Evolutionary conservation across 2,113 vertebrate genomes (phyloP).

Genomic region (Condylura cristata): DNA sequence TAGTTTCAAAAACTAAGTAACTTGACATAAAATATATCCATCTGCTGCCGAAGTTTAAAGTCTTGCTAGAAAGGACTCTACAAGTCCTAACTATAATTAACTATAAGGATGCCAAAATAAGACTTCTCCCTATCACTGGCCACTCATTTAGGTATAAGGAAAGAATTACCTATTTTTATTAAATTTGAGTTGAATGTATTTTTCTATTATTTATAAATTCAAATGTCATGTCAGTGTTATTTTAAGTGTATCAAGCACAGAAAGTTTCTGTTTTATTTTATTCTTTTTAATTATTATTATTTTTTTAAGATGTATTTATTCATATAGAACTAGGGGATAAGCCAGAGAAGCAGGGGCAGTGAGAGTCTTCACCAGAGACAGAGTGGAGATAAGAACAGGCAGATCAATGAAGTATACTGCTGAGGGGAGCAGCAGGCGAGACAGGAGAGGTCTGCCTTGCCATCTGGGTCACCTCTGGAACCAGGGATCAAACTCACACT

Average conservation of each 20-base stretch:
- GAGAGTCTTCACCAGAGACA: too few relatives aligned
- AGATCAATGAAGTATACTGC: too few relatives aligned
- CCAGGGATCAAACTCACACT: too few relatives aligned
- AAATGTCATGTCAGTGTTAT: background rate
- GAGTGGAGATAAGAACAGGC: too few relatives aligned
- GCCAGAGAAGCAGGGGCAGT: too few relatives aligned
- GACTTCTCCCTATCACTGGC: background rate
- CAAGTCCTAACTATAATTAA: background rate
- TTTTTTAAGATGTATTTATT: too few relatives aligned
- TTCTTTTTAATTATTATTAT: too few relatives aligned
- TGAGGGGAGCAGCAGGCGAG: too few relatives aligned
- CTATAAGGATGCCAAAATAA: background rate
- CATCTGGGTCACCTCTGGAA: too few relatives aligned
- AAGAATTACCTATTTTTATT: conserved; percentile 27
- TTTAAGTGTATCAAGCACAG: background rate
- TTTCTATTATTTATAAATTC: conserved; percentile 14
- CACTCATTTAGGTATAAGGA: background rate
- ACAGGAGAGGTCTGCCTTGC: too few relatives aligned
- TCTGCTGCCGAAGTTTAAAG: background rate
- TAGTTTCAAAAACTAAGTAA: background rate
- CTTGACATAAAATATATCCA: conserved; percentile 42
- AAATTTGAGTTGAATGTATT: conserved; percentile 22
- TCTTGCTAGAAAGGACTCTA: background rate
- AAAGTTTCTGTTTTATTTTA: background rate
- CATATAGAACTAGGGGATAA: too few relatives aligned